Evolutionary conservation across 23 tunicate genomes (phyloP), one percentile per base, ranked within the genome.

Genomic region (Trididemnum clinides): DNA sequence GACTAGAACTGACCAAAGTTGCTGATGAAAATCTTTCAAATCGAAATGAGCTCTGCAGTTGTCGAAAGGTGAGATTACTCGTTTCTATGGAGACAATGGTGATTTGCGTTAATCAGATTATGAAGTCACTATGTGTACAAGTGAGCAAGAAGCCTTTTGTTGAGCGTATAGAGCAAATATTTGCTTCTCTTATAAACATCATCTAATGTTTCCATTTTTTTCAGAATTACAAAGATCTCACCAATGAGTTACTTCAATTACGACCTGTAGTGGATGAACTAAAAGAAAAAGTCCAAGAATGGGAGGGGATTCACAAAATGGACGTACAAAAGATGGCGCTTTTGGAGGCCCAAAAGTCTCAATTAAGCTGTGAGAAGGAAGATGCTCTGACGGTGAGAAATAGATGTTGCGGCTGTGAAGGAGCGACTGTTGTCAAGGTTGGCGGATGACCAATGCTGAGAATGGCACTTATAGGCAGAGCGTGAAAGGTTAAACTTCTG

Each of bases 271-370:
- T 82, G 80, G 85, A 75, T 18, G 62, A 62, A 5, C 44, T 44
- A 0, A 29, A 59, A 30, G 82, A 58, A 38, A 76, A 81, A 33
- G 54, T 86, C 1, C 72, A 82, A 64, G 81, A 91, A 33, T 75
- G 29, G 36, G 81, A 86, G 50, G 58, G 39, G 28, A 39, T 59
- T 5, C 86, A 81, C 36, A 75, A 64, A 49, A 33, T 81, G 44
- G 84, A 81, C 33, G 87, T 54, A 10, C 87, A 86, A 28, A 83
- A 86, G 44, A 62, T 86, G 73, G 72, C 84, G 51, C 77, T 86
- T 37, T 33, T 86, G 62, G 96, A 91, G 65, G 75, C 96, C 33
- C 83, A 81, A 44, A 91, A 91, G 23, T 57, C 65, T 5, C 96
- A 91, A 64, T 38, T 72, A 18, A 63, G 58, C 7, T 38, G 84